A percentile compares a stretch with the other conserved stretches of the same genome.
Conservation (phyloP, 2,113 vertebrate genomes). For the Piprites chloris region DNA sequence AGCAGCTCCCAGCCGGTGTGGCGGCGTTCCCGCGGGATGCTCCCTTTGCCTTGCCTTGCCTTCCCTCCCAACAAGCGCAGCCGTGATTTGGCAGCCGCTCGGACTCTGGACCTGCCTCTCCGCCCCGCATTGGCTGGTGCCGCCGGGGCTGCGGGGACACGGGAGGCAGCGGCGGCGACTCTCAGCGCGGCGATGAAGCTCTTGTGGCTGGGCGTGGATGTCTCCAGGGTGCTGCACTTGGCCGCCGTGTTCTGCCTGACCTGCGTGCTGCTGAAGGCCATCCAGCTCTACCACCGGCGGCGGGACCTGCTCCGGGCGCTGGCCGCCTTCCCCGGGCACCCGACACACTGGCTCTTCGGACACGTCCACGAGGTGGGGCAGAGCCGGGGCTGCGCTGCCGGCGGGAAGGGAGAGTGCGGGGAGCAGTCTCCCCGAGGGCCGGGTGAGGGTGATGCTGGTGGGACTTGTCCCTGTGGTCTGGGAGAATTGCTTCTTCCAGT, state of each 20-base stretch:
- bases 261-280: constrained; percentile 61
- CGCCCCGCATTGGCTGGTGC: background rate
- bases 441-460: background rate
- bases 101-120: background rate
- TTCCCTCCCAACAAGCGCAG: constrained; percentile 5
- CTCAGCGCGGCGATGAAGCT: background rate
- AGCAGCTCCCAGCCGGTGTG: background rate
- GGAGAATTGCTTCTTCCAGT: background rate
- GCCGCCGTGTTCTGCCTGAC: constrained; percentile 63
- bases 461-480: too few relatives aligned
- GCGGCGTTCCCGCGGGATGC: background rate
- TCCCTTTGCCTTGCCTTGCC: background rate
- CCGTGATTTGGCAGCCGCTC: constrained; percentile 14
- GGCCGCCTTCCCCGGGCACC: constrained; percentile 75
- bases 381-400: background rate
- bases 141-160: background rate
- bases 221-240: constrained; percentile 59
- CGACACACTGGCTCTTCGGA: constrained; percentile 80
- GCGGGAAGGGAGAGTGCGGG: background rate
- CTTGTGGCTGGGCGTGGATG: constrained; percentile 43
- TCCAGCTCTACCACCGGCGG: constrained; percentile 63
- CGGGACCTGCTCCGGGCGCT: constrained; percentile 64
- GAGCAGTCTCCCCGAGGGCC: too few relatives aligned
- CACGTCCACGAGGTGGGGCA: constrained; percentile 74
- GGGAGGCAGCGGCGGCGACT: background rate